Percentiles rank a stretch among this genome's conserved stretches.
phyloP scores from a whole-genome alignment of 2,888 invertebrate genomes.

The Adineta ricciae region DNA sequence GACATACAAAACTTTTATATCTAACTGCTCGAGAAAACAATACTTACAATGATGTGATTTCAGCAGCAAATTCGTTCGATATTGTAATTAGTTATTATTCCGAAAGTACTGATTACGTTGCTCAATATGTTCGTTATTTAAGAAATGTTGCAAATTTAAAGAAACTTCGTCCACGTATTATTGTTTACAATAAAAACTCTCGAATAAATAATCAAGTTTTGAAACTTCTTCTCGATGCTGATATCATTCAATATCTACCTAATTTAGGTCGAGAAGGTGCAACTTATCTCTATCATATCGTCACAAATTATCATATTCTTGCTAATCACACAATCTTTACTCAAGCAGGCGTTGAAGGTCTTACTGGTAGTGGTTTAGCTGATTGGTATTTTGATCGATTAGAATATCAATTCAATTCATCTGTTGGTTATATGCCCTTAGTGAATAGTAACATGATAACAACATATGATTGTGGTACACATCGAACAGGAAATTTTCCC shows the following conservation, averaged over 20 bases:
- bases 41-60: not conserved
- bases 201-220: not conserved
- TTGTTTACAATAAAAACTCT: not conserved
- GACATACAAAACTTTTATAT: not conserved
- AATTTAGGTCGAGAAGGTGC: not conserved
- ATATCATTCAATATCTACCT: not conserved
- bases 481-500: not conserved
- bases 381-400: not conserved
- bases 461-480: not conserved
- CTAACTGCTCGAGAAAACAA: not conserved
- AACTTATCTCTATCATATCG: not conserved
- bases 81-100: not conserved
- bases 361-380: not conserved
- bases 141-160: not conserved
- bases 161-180: not conserved
- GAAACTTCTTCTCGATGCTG: not conserved
- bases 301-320: not conserved
- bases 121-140: not conserved
- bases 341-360: not conserved
- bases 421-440: not conserved
- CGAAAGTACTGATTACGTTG: not conserved
- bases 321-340: conserved; percentile 1
- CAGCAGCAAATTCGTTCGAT: not conserved
- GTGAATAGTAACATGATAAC: not conserved
- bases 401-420: not conserved